These are phyloP conservation scores for Siderastrea radians DNA, from an alignment of 92 coral and sea anemone genomes.

Conservation along the genomic window DNA sequence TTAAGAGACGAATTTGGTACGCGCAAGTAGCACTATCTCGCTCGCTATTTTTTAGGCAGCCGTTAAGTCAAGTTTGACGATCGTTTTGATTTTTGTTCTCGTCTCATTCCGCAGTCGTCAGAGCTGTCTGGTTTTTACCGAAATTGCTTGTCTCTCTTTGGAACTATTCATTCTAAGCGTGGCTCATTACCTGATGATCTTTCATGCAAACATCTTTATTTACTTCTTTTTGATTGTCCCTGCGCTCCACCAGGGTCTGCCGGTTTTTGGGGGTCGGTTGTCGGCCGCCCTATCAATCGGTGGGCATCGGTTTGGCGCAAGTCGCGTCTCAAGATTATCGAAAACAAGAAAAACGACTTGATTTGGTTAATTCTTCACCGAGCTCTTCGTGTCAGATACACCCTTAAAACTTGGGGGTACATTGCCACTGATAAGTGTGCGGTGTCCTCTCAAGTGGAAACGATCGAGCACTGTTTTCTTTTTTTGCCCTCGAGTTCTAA, in stretches of 20 bases:
- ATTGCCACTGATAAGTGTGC: conserved; percentile 11
- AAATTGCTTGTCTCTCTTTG: background rate
- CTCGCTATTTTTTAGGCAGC: conserved; percentile 21
- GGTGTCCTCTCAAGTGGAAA: background rate
- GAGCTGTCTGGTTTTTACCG: background rate
- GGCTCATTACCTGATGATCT: background rate
- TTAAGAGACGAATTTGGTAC: background rate
- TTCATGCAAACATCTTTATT: background rate
- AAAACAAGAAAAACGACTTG: background rate
- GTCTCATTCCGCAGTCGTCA: background rate
- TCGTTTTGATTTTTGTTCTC: background rate
- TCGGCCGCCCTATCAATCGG: too few species aligned
- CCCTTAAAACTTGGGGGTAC: conserved; percentile 21
- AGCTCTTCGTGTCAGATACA: background rate
- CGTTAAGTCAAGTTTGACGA: background rate
- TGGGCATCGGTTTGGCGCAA: background rate
- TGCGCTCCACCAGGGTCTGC: background rate
- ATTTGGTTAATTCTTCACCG: conserved; percentile 27
- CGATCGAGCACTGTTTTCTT: conserved; percentile 31
- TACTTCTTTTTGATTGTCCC: background rate
- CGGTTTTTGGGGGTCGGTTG: conserved; percentile 9
- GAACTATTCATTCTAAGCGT: too few species aligned
- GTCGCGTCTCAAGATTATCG: background rate
- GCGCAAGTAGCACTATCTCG: conserved; percentile 1
- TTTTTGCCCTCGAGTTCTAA: background rate